phyloP scores from a whole-genome alignment of 2,113 vertebrate genomes.

The Neogobius melanostomus region DNA sequence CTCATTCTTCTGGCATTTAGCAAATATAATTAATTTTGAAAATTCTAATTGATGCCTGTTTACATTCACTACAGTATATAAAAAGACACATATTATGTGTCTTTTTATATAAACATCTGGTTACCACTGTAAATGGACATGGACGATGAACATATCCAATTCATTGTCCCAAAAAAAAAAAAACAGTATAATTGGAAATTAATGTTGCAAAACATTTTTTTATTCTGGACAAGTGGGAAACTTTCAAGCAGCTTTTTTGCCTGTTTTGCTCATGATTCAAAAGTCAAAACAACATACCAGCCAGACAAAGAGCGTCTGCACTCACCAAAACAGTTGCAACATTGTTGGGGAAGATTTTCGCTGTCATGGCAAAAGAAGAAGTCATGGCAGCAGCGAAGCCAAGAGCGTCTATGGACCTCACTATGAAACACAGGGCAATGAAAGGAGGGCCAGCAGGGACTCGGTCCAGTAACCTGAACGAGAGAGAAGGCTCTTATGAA shows the following conservation, averaged over 20 bases:
- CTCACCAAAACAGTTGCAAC: conserved; percentile 93
- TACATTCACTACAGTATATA: too few relatives aligned
- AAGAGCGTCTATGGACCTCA: conserved; percentile 86
- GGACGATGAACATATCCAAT: too few relatives aligned
- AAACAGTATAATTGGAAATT: background rate
- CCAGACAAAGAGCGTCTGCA: conserved; percentile 38
- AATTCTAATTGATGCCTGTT: too few relatives aligned
- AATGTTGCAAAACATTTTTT: background rate
- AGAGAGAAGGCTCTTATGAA: background rate
- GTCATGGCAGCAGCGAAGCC: conserved; percentile 86
- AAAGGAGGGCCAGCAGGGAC: conserved; percentile 79
- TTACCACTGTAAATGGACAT: too few relatives aligned
- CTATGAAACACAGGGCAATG: conserved; percentile 85
- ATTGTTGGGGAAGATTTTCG: conserved; percentile 87
- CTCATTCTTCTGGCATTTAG: too few relatives aligned
- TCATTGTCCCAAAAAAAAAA: too few relatives aligned
- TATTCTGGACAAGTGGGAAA: background rate
- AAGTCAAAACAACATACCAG: conserved; percentile 47
- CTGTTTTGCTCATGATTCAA: conserved; percentile 46
- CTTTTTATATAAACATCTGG: too few relatives aligned
- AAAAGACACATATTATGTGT: too few relatives aligned
- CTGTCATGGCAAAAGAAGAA: conserved; percentile 85
- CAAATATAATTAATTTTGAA: too few relatives aligned
- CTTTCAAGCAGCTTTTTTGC: conserved; percentile 30
- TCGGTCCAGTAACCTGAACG: conserved; percentile 83